phyloP scores from a whole-genome alignment of 2,113 vertebrate genomes.

The Eretmochelys imbricata region DNA sequence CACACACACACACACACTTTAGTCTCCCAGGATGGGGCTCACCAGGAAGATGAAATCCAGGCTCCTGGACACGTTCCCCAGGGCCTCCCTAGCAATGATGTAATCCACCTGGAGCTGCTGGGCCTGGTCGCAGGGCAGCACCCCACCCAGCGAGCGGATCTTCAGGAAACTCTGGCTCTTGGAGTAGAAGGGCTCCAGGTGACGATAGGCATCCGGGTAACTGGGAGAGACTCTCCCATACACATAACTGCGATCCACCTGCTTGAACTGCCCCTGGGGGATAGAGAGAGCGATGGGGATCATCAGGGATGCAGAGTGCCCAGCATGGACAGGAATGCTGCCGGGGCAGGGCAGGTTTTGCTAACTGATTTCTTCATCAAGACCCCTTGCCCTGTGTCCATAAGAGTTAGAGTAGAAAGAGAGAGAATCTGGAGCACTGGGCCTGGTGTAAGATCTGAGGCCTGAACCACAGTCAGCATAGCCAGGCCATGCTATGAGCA shows the following conservation, averaged over 20 bases:
- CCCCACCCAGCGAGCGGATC: fast-evolving
- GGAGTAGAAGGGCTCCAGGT: fast-evolving
- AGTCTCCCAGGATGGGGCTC: fast-evolving
- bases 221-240: fast-evolving
- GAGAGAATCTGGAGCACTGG: no score
- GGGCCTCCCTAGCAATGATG: background rate
- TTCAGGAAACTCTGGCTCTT: conserved; percentile 10
- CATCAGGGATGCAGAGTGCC: background rate
- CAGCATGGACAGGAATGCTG: background rate
- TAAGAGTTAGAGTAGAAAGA: background rate
- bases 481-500: no score
- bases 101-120: conserved; percentile 6
- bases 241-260: background rate
- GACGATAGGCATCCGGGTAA: fast-evolving
- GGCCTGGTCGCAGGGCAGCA: background rate
- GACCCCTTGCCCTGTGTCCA: background rate
- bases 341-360: no score
- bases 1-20: no score
- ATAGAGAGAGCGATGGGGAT: background rate
- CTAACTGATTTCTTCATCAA: background rate
- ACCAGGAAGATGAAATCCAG: conserved; percentile 52
- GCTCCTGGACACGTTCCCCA: background rate
- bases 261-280: background rate
- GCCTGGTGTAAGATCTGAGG: no score
- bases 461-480: no score